phyloP scores from a whole-genome alignment of 1,140 invertebrate genomes.

The Pachyrhynchus sulphureomaculatus region DNA sequence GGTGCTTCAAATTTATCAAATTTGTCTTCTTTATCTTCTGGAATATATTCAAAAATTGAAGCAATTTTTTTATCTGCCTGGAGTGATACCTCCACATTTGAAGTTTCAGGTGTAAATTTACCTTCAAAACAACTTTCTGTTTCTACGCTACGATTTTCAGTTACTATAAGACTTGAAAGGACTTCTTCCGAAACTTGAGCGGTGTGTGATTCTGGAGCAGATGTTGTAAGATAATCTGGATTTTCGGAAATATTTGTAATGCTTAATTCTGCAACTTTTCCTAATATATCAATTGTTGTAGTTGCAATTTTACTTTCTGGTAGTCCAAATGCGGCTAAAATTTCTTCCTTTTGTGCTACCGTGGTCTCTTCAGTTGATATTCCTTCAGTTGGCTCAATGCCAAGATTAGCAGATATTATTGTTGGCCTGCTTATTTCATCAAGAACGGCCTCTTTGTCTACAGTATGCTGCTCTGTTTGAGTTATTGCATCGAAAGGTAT shows the following conservation, averaged over 20 bases:
- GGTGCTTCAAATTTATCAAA: constrained; percentile 37
- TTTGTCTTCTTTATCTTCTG: constrained; percentile 48
- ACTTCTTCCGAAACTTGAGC: constrained; percentile 39
- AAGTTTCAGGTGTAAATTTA: constrained; percentile 46
- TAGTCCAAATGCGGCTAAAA: constrained; percentile 32
- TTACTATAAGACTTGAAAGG: constrained; percentile 39
- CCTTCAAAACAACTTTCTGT: constrained; percentile 47
- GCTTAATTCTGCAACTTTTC: constrained; percentile 40
- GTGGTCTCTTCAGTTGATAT: constrained; percentile 31
- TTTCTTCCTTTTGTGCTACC: constrained; percentile 32
- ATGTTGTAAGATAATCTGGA: constrained; percentile 19
- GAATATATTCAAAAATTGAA: constrained; percentile 45
- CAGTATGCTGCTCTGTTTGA: constrained; percentile 27
- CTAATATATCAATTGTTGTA: constrained; percentile 38
- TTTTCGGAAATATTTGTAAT: constrained; percentile 29
- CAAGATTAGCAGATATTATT: constrained; percentile 21
- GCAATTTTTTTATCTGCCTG: constrained; percentile 51
- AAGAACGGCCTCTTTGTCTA: constrained; percentile 29
- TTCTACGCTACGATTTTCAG: constrained; percentile 46
- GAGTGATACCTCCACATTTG: constrained; percentile 51
- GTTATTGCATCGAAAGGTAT: constrained; percentile 34
- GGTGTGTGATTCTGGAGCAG: constrained; percentile 12
- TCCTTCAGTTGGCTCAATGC: constrained; percentile 31
- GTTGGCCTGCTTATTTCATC: constrained; percentile 15
- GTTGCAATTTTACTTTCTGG: constrained; percentile 40